These are phyloP conservation scores for Podarcis muralis DNA, from an alignment of 2,113 vertebrate genomes.

Conservation along the genomic window DNA sequence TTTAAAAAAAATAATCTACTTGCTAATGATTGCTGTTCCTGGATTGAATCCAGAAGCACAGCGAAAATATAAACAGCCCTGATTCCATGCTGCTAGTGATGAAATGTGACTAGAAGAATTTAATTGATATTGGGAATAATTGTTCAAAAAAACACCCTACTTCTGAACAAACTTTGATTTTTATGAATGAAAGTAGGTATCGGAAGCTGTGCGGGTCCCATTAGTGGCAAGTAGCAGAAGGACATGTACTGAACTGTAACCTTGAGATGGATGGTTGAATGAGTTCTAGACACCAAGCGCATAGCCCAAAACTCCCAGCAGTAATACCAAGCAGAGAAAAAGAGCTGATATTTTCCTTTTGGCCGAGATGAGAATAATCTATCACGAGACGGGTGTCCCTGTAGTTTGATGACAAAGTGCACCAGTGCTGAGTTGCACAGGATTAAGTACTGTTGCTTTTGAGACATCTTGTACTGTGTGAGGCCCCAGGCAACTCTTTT, in stretches of 20 bases:
- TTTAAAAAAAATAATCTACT: not conserved
- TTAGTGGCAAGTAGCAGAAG: not conserved
- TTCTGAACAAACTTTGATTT: not conserved
- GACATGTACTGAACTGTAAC: not conserved
- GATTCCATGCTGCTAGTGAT: conserved; percentile 1
- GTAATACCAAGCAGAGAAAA: too few species aligned
- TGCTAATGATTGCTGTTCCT: conserved; percentile 20
- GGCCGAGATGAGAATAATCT: not conserved
- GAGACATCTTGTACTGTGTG: not conserved
- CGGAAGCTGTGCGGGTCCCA: not conserved
- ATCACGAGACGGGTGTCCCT: not conserved
- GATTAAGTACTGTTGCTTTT: not conserved
- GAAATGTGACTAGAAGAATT: conserved; percentile 8
- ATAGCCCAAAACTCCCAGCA: not conserved
- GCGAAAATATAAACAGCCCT: not conserved
- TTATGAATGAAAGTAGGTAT: not conserved
- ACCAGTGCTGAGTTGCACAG: not conserved
- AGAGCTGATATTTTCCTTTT: not conserved
- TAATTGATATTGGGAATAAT: not conserved
- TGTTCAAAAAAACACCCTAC: not conserved
- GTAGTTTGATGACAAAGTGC: not conserved
- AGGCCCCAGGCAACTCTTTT: not conserved
- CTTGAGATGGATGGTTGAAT: not conserved
- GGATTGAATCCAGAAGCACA: not conserved
- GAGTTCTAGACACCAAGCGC: not conserved